Base-by-base conservation (phyloP, 2,888 invertebrate genomes). In the Drosophila limbata region DNA sequence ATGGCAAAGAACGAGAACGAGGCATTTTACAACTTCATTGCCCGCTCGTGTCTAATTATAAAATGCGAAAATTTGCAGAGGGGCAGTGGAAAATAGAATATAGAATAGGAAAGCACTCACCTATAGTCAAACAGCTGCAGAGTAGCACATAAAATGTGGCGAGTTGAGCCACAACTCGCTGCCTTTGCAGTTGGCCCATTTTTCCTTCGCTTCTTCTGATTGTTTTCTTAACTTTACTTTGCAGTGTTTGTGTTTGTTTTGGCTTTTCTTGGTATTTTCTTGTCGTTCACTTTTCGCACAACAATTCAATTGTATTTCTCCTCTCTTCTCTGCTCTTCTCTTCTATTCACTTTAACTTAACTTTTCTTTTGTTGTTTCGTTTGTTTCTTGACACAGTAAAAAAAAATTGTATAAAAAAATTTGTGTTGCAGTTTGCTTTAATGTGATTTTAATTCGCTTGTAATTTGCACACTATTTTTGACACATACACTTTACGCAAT, bases 51-150 rank as follows among this genome's bases (percentile, higher is more conserved):
- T 70, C 75, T 75, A 75, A 75, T 75, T 75, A 75, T 75, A 75
- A 70, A 74, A 64, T 69, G 57, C 31, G 40, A 44, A 19, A 42
- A 19, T 19, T 6, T n/a, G n/a, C n/a, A n/a, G n/a, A n/a, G n/a
- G n/a, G n/a, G n/a, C n/a, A 4, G 17, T 3, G 3, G 4, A 70
- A 66, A 69, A 63, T 61, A 45, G 44, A 31, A 21, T 21, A 4
- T 21, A 21, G 21, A 21, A 25, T 25, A 25, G 25, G 25, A 25
- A 25, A 25, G 1, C 5, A 25, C 21, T 84, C 60, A 84, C 84
- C 84, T 79, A 84, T 69, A 73, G 84, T 77, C 61, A 81, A 84
- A 62, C 86, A 77, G 79, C 84, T 81, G 84, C 75, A 84, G 68
- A 84, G 67, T 61, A 81, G 48, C 61, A 77, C 63, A 51, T 56